Evolutionary conservation across 2,113 vertebrate species (phyloP).

Genomic region (Pontoporia blainvillei): DNA sequence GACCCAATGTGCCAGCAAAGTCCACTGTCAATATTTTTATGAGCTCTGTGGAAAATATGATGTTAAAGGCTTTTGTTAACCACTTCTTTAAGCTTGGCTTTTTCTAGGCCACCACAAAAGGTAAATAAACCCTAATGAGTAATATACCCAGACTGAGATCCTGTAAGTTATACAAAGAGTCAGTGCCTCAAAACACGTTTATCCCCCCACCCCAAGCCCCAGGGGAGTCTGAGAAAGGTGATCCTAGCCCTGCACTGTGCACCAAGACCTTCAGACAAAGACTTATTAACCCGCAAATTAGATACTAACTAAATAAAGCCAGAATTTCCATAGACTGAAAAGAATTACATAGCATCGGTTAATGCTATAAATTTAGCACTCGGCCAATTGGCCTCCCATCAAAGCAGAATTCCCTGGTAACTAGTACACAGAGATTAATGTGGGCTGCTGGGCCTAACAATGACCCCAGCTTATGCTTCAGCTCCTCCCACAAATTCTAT

Average conservation of each 20-base stretch:
- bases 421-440: not conserved
- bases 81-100: slow-evolving; percentile 69
- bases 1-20: slow-evolving; percentile 41
- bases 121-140: slow-evolving; percentile 74
- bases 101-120: slow-evolving; percentile 71
- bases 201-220: not conserved
- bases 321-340: slow-evolving; percentile 55
- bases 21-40: slow-evolving; percentile 69
- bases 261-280: slow-evolving; percentile 65
- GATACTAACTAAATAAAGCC: slow-evolving; percentile 55
- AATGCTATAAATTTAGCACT: not conserved
- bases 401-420: slow-evolving; percentile 45
- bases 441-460: not conserved
- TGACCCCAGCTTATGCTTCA: slow-evolving; percentile 23
- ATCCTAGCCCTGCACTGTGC: not conserved
- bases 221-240: slow-evolving; percentile 60
- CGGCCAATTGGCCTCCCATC: not conserved
- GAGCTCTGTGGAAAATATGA: slow-evolving; percentile 71
- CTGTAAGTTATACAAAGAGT: slow-evolving; percentile 49
- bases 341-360: not conserved
- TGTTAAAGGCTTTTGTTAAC: slow-evolving; percentile 68
- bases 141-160: slow-evolving; percentile 54
- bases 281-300: slow-evolving; percentile 59
- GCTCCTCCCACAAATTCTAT: not conserved
- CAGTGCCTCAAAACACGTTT: slow-evolving; percentile 20